Base-by-base conservation (phyloP, 2,888 invertebrate genomes). In the Papilio demoleus region DNA sequence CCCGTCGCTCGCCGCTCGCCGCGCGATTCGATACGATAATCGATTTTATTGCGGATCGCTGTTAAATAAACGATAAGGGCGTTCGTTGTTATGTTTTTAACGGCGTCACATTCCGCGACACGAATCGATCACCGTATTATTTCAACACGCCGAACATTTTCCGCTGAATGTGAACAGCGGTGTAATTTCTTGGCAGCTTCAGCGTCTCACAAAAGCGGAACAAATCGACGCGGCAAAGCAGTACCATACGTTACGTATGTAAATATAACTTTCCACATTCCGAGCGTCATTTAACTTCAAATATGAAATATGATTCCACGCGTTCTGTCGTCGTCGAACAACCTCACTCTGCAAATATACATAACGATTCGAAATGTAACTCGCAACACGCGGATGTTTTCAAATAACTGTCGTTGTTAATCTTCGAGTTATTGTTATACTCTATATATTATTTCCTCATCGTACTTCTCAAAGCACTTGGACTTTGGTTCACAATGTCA, bases 21-120 rank as follows among this genome's bases (percentile, higher is more conserved):
- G 76, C 71, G 73, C 76, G 77, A 81, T 83, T 79, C 83, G 80
- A 82, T 79, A 77, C 82, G 79, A 85, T 88, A 88, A 88, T 88
- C 88, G 87, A 89, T 88, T 88, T 88, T 83, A 88, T 86, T 84
- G 82, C 81, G 78, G 80, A 83, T 84, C 80, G 84, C 82, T 81
- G 87, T 87, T 85, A 85, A 87, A 87, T 82, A 80, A 79, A 74
- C 78, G 80, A 81, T 79, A 81, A 80, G 77, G 72, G 75, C 77
- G 71, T 68, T 64, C 67, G 70, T 76, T 76, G 75, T 79, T 80
- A 83, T 85, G 86, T 82, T 85, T 84, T 84, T 81, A 83, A 80
- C 77, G 79, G 80, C 81, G 79, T 80, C 81, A 80, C 80, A 82
- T 81, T 78, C 80, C 79, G 77, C 78, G 79, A 78, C 73, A 77